Base-by-base conservation (phyloP, 2,888 invertebrate species). In the Xanthia togata region DNA sequence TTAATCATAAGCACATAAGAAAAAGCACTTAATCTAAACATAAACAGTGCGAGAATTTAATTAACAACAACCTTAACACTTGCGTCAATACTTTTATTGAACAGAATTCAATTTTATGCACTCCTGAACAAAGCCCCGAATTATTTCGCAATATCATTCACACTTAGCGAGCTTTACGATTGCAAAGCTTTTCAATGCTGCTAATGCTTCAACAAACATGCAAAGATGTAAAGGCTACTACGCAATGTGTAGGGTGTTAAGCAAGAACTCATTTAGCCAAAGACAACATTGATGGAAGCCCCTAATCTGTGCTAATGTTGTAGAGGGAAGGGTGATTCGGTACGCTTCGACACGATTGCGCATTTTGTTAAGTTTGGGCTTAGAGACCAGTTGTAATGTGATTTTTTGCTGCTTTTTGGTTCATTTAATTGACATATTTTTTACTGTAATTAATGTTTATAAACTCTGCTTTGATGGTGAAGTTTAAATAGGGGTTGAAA, bases 221-320 rank as follows among this genome's bases (percentile, higher is more conserved):
- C 50, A 72, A 67, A 70, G 76, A 75, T 73, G 72, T 83, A 78
- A 81, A 83, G 78, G 72, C 83, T 62, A 59, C 88, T 82, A 73
- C 75, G 82, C 87, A 88, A 87, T 91, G 89, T 81, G 88, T 82
- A 85, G 82, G 87, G 87, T 89, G 84, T 82, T 82, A 78, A 82
- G 74, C 71, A 78, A 86, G 80, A 80, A 76, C 74, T 83, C 55
- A 75, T 84, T 84, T 83, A 83, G 85, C 83, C 89, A 89, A 90
- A 87, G 86, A 90, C 85, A 91, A 91, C 89, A 90, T 90, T 88
- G 87, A 86, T 81, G 50, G 74, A 77, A 82, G 88, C 87, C 86
- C 85, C 87, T 93, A 94, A 94, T 94, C 93, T 92, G 82, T 83
- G 89, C 89, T 93, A 92, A 94, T 93, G 92, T 91, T 91, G 89